Base-by-base conservation (phyloP, 2,888 invertebrate genomes). In the Gordius sp. region DNA sequence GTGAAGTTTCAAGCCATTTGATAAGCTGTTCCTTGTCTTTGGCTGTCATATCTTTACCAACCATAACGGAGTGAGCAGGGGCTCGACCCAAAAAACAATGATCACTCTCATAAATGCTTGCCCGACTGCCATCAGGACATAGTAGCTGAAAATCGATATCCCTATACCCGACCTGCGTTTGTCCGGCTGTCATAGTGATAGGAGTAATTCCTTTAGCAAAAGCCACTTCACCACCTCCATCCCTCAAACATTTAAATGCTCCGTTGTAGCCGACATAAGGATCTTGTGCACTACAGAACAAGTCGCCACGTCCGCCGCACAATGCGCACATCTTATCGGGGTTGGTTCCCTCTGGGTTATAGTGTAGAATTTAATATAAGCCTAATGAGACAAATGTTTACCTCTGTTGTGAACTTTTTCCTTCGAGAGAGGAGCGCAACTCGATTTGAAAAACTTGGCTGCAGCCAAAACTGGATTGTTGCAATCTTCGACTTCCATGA, bases 271-370 rank as follows among this genome's bases (percentile, higher is more conserved):
- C 28, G 55, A 27, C 55, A 54, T 16, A 54, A 4, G 25, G 26
- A 27, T 54, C 55, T 0, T 82, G 81, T 4, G 55, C 24, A 16
- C 26, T 26, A 23, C 55, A 54, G 20, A n/a, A 23, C 4, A 4
- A 8, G 8, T 27, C 55, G 13, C 55, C 55, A 4, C 2, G 4
- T 4, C 55, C 55, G 26, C 26, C 13, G 28, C 55, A 54, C 2
- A 54, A 20, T 54, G 24, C 26, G 20, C 55, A 54, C 28, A 28
- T 28, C 26, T 28, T 54, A 23, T 25, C 26, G 4, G 23, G 16
- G 20, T 54, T 54, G 55, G 8, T 4, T 8, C 55, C 55, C 2
- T n/a, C n/a, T n/a, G n/a, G n/a, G n/a, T n/a, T n/a, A n/a, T n/a
- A n/a, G n/a, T n/a, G n/a, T n/a, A n/a, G n/a, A n/a, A n/a, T n/a